A percentile compares a stretch with the other conserved stretches of the same genome.
These are phyloP conservation scores for Ammodytes dubius DNA, from an alignment of 2,113 vertebrate genomes.

Conservation along the genomic window DNA sequence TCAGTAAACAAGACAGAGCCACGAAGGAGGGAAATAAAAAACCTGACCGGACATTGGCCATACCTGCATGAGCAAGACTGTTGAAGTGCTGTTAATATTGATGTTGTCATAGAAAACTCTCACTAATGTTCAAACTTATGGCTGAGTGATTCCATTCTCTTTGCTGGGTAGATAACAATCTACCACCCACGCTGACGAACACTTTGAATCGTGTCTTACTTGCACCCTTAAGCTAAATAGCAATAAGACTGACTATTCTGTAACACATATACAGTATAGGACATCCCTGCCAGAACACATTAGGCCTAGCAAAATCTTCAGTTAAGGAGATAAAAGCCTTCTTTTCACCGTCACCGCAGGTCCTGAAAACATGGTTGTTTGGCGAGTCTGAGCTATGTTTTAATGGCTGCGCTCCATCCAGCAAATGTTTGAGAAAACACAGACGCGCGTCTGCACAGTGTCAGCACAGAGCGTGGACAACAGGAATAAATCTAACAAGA, in stretches of 20 bases:
- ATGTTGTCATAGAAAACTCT: background rate
- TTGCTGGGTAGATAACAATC: background rate
- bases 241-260: background rate
- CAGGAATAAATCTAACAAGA: conserved; percentile 64
- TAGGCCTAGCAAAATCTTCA: conserved; percentile 8
- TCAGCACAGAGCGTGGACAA: conserved; percentile 64
- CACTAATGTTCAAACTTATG: background rate
- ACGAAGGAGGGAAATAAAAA: conserved; percentile 49
- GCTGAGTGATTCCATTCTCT: background rate
- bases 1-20: conserved; percentile 57
- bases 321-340: conserved; percentile 44
- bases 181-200: background rate
- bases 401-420: conserved; percentile 64
- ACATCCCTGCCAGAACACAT: background rate
- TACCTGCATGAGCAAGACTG: background rate
- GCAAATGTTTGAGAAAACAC: conserved; percentile 73
- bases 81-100: background rate
- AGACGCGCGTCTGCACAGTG: conserved; percentile 72
- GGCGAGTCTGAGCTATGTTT: conserved; percentile 33
- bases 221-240: background rate
- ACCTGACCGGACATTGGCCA: background rate
- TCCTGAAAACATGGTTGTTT: conserved; percentile 44
- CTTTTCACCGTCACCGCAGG: conserved; percentile 39
- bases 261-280: background rate
- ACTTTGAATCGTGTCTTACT: background rate